These are phyloP conservation scores for Dilophus febrilis DNA, from an alignment of 2,888 invertebrate species.

Conservation along the genomic window DNA sequence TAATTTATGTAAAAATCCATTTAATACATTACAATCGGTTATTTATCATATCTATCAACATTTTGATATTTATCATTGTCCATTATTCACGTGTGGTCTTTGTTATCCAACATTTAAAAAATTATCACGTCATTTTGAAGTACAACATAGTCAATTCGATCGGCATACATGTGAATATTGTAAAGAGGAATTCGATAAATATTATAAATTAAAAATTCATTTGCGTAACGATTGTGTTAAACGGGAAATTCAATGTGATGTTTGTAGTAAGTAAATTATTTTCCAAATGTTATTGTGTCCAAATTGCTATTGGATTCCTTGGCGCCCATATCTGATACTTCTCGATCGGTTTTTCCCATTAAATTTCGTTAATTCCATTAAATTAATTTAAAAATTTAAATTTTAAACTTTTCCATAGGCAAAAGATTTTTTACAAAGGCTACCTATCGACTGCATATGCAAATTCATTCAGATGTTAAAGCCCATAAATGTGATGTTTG, in stretches of 20 bases:
- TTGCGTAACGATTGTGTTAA: background rate
- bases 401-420: no score
- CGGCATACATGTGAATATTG: background rate
- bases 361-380: no score
- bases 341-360: no score
- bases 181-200: background rate
- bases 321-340: no score
- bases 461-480: background rate
- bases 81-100: background rate
- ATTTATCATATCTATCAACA: slow-evolving; percentile 2
- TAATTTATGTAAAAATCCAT: background rate
- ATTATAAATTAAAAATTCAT: background rate
- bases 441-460: background rate
- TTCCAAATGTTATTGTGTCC: no score
- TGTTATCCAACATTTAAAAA: background rate
- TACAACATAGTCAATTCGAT: background rate
- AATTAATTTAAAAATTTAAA: no score
- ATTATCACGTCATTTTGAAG: background rate
- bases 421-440: slow-evolving; percentile 1
- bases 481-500: background rate
- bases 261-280: background rate
- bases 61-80: background rate
- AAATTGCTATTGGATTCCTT: no score
- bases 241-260: background rate
- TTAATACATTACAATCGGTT: background rate